Conservation (phyloP, 2,797 vertebrate genomes). For the Parauchenoglanis punctatus region DNA sequence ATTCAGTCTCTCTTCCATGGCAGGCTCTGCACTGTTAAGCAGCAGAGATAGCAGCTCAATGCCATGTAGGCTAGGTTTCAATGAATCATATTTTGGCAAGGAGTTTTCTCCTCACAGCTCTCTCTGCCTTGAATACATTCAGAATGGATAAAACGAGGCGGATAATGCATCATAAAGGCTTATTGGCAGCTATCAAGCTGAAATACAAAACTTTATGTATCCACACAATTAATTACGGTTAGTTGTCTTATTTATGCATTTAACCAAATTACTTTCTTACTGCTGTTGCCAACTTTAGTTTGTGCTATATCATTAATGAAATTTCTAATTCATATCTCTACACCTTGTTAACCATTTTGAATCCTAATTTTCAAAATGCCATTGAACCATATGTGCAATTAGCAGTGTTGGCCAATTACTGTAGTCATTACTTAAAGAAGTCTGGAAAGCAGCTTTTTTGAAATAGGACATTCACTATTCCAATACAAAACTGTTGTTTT, state of each 20-base stretch:
- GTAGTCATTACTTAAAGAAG: background rate
- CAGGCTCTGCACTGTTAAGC: constrained; percentile 72
- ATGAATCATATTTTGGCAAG: constrained; percentile 57
- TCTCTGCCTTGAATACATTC: constrained; percentile 42
- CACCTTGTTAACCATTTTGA: background rate
- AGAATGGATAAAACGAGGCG: constrained; percentile 46
- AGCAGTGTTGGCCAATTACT: background rate
- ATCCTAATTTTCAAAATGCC: background rate
- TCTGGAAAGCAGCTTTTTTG: background rate
- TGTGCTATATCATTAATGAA: background rate
- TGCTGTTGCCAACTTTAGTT: background rate
- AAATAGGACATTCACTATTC: background rate
- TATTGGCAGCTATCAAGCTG: constrained; percentile 28
- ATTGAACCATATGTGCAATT: background rate
- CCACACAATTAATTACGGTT: constrained; percentile 28
- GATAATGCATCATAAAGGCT: constrained; percentile 51
- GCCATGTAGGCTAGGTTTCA: constrained; percentile 53
- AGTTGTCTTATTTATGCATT: background rate
- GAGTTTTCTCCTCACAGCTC: constrained; percentile 49
- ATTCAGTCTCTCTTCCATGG: constrained; percentile 77
- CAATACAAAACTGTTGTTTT: background rate
- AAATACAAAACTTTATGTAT: constrained; percentile 25
- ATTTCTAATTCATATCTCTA: background rate
- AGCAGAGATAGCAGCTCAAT: constrained; percentile 56
- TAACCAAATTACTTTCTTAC: background rate